Evolutionary conservation across 2,797 vertebrate species (phyloP).

Genomic region (Sebastolobus alascanus): DNA sequence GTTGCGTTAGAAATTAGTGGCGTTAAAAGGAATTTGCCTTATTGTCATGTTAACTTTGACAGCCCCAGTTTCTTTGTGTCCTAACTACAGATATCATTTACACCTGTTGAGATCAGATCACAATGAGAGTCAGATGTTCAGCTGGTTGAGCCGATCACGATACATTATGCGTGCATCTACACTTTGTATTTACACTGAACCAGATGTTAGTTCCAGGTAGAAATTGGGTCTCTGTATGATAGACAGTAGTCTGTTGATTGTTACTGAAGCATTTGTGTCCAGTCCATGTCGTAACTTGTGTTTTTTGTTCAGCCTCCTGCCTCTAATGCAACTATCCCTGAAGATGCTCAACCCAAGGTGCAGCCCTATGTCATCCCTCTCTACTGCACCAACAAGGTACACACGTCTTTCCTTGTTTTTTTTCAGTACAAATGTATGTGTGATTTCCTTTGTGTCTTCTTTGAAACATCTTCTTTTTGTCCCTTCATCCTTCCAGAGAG

Average conservation of each 20-base stretch:
- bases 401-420: background rate
- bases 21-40: no score
- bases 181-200: background rate
- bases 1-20: no score
- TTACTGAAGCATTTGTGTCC: background rate
- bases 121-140: background rate
- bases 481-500: slow-evolving; percentile 81
- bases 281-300: background rate
- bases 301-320: slow-evolving; percentile 83
- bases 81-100: no score
- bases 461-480: background rate
- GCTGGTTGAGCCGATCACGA: background rate
- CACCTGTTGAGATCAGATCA: background rate
- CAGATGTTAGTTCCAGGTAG: background rate
- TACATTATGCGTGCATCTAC: background rate
- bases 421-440: background rate
- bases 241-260: background rate
- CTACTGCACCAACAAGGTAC: slow-evolving; percentile 91
- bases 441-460: no score
- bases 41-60: no score
- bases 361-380: slow-evolving; percentile 89
- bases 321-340: slow-evolving; percentile 86
- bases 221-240: background rate
- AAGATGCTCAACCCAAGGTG: slow-evolving; percentile 82
- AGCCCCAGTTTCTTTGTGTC: no score